A percentile compares a stretch with the other conserved stretches of the same genome.
These are phyloP conservation scores for Hormaphis cornu DNA, from an alignment of 1,140 invertebrate genomes.

Conservation along the genomic window DNA sequence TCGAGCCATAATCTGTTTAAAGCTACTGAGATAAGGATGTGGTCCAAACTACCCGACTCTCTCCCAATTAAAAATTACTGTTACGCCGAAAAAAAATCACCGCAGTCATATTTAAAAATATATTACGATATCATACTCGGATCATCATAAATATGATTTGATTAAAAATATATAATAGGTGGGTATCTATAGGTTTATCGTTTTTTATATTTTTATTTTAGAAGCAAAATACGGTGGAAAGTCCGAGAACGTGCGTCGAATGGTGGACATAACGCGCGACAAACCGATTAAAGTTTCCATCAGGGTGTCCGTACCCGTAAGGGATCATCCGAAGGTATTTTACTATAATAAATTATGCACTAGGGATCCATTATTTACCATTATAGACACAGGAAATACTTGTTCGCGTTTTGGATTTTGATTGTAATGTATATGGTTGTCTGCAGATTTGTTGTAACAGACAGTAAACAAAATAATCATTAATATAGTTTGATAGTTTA, in stretches of 20 bases:
- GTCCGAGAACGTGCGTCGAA: constrained; percentile 44
- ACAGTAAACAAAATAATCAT: neutral
- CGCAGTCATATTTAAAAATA: no score
- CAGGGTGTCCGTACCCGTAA: constrained; percentile 65
- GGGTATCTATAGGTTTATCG: no score
- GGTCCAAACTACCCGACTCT: no score
- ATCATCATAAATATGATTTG: no score
- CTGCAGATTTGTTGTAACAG: neutral
- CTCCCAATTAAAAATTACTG: no score
- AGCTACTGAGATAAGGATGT: no score
- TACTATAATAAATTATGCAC: no score
- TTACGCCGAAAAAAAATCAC: no score
- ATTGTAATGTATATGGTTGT: no score
- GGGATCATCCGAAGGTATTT: constrained; percentile 76
- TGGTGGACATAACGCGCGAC: constrained; percentile 73
- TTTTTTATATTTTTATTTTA: constrained; percentile 1
- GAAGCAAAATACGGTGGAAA: constrained; percentile 3
- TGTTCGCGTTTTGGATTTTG: neutral
- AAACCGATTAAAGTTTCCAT: constrained; percentile 72
- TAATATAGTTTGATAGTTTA: neutral
- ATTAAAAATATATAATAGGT: no score
- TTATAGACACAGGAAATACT: constrained; percentile 2
- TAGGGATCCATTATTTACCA: constrained; percentile 23
- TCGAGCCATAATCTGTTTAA: no score
- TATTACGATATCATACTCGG: no score